Evolutionary conservation across 1,140 invertebrate genomes (phyloP).

Genomic region (Orussus abietinus): DNA sequence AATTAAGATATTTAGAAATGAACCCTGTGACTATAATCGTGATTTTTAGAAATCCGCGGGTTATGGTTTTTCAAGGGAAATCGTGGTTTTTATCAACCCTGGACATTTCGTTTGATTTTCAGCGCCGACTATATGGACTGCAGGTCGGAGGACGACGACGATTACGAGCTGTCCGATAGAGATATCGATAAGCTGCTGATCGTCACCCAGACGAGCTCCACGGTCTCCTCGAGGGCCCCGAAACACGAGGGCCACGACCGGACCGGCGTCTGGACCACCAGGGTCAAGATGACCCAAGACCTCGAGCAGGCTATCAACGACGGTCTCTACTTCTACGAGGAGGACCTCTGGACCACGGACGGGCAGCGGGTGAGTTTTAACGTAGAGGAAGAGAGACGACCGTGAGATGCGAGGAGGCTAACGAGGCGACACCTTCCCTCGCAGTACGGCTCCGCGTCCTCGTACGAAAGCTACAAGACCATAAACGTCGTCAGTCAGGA

Average conservation of each 20-base stretch:
- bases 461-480: constrained; percentile 69
- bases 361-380: constrained; percentile 39
- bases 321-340: constrained; percentile 91
- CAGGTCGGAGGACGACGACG: constrained; percentile 75
- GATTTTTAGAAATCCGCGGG: too few species aligned
- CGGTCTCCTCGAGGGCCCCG: constrained; percentile 52
- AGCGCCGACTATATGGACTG: too few species aligned
- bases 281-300: constrained; percentile 91
- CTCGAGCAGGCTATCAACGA: constrained; percentile 92
- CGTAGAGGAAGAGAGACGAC: constrained; percentile 3
- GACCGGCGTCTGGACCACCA: constrained; percentile 77
- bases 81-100: too few species aligned
- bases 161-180: constrained; percentile 85
- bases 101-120: too few species aligned
- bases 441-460: constrained; percentile 46
- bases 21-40: too few species aligned
- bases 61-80: too few species aligned
- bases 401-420: too few species aligned
- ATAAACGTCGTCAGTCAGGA: constrained; percentile 88
- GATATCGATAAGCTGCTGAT: constrained; percentile 95
- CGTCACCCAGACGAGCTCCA: constrained; percentile 76
- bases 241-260: constrained; percentile 89
- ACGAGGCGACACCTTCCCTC: constrained; percentile 7
- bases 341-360: constrained; percentile 73
- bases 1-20: too few species aligned